Base-by-base conservation (phyloP, 2,797 vertebrate genomes). In the Cossypha heuglini region DNA sequence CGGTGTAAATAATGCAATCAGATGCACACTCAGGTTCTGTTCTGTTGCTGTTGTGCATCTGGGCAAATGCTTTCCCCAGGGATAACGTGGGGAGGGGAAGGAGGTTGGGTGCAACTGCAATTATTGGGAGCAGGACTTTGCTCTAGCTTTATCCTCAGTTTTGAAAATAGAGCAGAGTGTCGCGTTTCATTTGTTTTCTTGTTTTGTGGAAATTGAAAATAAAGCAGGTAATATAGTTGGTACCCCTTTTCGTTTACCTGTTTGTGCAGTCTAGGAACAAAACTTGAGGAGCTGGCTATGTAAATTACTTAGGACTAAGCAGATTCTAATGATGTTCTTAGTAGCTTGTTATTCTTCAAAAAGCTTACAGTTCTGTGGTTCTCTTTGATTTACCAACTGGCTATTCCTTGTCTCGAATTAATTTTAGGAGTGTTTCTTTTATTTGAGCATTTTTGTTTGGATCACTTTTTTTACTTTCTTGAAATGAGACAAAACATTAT, bases 361-460 rank as follows among this genome's bases (percentile, higher is more conserved):
- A 92, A 83, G 38, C 75, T 77, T 82, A 38, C 35, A 33, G 13
- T 86, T 89, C 52, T 43, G 61, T 77, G 74, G 81, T 77, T 92
- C 20, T 67, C 7, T 93, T 59, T 54, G 49, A 71, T 93, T 62
- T 91, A 90, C 79, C 76, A 77, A 76, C 61, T 77, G 77, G 57
- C 88, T 90, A 29, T 38, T 92, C 61, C 43, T 89, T 74, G 62
- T 49, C 46, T 64, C 83, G 72, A 45, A 74, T 92, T 94, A 77
- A 71, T 92, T 93, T 88, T 74, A 85, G 61, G 61, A 80, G 26
- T 46, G 84, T 91, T 89, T 82, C 75, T 88, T 95, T 89, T 85
- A 55, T 43, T 84, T 3, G 17, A 76, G 52, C 3, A 5, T 69
- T 89, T 92, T 42, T 93, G 67, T 94, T 93, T 85, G 69, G 57